phyloP scores from a whole-genome alignment of 2,113 vertebrate species.

The Columba livia region DNA sequence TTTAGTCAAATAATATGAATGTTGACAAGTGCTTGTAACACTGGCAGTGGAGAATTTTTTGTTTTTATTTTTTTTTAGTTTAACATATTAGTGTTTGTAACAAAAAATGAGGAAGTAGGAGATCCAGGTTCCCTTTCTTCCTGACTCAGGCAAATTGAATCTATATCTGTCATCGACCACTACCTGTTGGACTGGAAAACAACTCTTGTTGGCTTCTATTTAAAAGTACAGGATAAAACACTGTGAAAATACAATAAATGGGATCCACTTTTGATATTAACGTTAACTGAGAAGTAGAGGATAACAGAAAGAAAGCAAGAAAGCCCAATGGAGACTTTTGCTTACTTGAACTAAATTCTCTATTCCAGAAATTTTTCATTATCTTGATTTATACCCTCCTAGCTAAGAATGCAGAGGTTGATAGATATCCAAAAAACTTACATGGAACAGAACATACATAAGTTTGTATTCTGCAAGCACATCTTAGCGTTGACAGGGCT shows the following conservation, averaged over 20 bases:
- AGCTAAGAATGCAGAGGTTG: neutral
- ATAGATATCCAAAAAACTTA: neutral
- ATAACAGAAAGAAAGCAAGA: neutral
- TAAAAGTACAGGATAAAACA: neutral
- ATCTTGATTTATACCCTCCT: neutral
- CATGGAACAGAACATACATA: neutral
- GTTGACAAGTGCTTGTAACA: constrained; percentile 7
- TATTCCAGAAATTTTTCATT: neutral
- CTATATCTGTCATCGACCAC: constrained; percentile 1
- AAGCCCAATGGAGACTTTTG: neutral
- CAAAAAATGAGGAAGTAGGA: constrained; percentile 3
- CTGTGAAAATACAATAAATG: neutral
- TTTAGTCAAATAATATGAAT: constrained; percentile 2
- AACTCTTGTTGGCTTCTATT: neutral
- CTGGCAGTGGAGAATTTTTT: neutral
- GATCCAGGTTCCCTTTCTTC: constrained; percentile 22
- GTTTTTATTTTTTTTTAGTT: neutral
- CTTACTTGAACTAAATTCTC: neutral
- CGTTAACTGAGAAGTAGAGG: neutral
- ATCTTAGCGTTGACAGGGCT: neutral
- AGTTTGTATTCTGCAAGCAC: neutral
- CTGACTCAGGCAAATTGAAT: neutral
- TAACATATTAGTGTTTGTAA: neutral
- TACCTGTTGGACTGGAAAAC: constrained; percentile 3
- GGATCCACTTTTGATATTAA: neutral